These are phyloP conservation scores for Cetoscarus ocellatus DNA, from an alignment of 2,797 vertebrate species.

Conservation along the genomic window DNA sequence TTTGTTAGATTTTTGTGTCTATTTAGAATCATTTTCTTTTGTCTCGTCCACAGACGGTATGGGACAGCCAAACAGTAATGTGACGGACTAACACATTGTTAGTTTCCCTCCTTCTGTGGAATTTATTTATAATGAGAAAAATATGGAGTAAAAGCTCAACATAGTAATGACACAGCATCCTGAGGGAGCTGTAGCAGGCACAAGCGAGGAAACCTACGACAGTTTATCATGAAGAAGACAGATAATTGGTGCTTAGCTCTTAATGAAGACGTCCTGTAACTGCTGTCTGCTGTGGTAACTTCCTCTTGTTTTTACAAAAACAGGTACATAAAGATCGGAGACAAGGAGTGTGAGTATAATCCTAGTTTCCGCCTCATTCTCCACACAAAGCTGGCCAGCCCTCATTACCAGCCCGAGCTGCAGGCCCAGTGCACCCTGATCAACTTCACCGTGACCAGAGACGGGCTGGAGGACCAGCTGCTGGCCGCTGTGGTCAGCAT, in stretches of 20 bases:
- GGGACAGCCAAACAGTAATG: not conserved
- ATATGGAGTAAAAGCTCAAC: not conserved
- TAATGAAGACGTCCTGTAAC: not conserved
- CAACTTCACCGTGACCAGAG: conserved; percentile 94
- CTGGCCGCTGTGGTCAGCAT: conserved; percentile 92
- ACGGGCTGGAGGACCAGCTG: conserved; percentile 95
- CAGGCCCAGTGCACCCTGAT: conserved; percentile 98
- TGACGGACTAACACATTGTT: not conserved
- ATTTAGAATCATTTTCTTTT: not conserved
- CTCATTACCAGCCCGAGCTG: conserved; percentile 96
- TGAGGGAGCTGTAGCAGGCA: not conserved
- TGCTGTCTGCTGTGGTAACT: not conserved
- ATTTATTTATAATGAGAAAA: not conserved
- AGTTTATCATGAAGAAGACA: not conserved
- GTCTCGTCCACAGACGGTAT: no score
- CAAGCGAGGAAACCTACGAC: not conserved
- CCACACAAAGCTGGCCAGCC: conserved; percentile 95
- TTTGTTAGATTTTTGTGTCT: not conserved
- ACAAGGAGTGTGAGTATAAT: conserved; percentile 95
- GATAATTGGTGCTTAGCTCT: not conserved
- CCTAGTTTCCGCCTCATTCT: conserved; percentile 93
- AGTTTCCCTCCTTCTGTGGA: not conserved
- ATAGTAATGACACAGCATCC: not conserved
- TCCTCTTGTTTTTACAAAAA: conserved; percentile 1
- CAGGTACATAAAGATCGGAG: conserved; percentile 94